Evolutionary conservation across 2,113 vertebrate genomes (phyloP).

Genomic region (Oryzias melastigma): DNA sequence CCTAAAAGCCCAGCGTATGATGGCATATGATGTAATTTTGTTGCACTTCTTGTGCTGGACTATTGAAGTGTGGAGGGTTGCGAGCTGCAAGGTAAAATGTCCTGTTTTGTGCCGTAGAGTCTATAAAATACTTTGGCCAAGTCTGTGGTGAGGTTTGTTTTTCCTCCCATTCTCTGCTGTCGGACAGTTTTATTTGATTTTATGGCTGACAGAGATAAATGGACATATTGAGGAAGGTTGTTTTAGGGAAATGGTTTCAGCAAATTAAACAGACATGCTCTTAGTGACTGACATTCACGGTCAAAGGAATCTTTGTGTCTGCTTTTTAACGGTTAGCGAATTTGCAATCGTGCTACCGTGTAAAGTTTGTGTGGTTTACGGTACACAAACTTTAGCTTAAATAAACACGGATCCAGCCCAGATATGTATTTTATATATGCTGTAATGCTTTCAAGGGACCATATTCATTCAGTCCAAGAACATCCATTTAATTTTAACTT

Average conservation of each 20-base stretch:
- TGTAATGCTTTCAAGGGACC: conserved; percentile 30
- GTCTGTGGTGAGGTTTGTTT: conserved; percentile 41
- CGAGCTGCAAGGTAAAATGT: conserved; percentile 56
- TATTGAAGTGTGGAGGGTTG: conserved; percentile 40
- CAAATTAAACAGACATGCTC: conserved; percentile 17
- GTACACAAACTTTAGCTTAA: conserved; percentile 47
- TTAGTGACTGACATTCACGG: conserved; percentile 33
- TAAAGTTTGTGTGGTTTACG: conserved; percentile 13
- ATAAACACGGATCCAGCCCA: conserved; percentile 35
- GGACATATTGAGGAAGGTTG: conserved; percentile 49
- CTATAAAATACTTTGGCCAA: conserved; percentile 58
- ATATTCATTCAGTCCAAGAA: conserved; percentile 33
- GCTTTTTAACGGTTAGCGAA: conserved; percentile 5
- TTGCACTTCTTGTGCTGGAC: conserved; percentile 54
- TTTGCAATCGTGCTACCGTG: conserved; percentile 5
- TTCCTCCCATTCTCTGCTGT: conserved; percentile 52
- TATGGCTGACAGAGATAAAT: conserved; percentile 58
- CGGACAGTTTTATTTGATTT: conserved; percentile 64
- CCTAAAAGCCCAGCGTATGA: conserved; percentile 47
- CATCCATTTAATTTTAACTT: conserved; percentile 37
- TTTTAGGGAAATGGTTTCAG: conserved; percentile 46
- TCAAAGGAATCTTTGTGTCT: conserved; percentile 15
- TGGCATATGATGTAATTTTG: conserved; percentile 69
- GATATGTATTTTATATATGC: conserved; percentile 19
- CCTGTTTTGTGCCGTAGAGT: conserved; percentile 51